A percentile compares a stretch with the other conserved stretches of the same genome.
Conservation (phyloP, 2,113 vertebrate genomes). For the Enhydra lutris region DNA sequence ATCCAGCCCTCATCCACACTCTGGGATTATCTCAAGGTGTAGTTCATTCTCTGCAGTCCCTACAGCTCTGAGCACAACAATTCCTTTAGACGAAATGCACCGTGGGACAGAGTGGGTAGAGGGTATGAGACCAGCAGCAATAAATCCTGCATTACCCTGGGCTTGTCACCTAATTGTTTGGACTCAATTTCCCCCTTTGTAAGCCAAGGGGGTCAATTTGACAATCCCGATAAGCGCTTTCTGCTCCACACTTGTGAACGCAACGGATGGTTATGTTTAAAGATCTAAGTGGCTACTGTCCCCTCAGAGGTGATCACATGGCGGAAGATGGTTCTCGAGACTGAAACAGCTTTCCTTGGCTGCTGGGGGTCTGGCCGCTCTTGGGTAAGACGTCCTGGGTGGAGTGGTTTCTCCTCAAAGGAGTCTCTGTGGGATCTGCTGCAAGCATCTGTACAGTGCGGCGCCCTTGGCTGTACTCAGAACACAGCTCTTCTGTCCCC, state of each 20-base stretch:
- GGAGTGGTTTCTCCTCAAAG: conserved; percentile 54
- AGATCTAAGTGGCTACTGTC: neutral
- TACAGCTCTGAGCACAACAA: neutral
- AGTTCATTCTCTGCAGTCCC: neutral
- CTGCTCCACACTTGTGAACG: neutral
- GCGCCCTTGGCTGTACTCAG: neutral
- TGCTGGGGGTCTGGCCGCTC: neutral
- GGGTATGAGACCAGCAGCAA: neutral
- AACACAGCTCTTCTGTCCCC: conserved; percentile 60
- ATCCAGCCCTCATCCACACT: neutral
- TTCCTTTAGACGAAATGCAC: neutral
- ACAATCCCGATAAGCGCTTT: neutral
- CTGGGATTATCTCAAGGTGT: neutral
- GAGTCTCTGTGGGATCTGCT: neutral
- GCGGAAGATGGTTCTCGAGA: neutral
- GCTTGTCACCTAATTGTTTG: accelerated
- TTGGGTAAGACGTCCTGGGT: neutral
- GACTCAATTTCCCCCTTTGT: neutral
- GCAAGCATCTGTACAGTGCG: neutral
- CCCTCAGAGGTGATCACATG: neutral
- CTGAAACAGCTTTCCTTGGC: neutral
- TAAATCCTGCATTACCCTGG: neutral
- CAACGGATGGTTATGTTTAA: neutral
- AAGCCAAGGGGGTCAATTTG: neutral
- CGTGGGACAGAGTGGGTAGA: accelerated